Base-by-base conservation (phyloP, 2,797 vertebrate genomes). In the Pristis pectinata region DNA sequence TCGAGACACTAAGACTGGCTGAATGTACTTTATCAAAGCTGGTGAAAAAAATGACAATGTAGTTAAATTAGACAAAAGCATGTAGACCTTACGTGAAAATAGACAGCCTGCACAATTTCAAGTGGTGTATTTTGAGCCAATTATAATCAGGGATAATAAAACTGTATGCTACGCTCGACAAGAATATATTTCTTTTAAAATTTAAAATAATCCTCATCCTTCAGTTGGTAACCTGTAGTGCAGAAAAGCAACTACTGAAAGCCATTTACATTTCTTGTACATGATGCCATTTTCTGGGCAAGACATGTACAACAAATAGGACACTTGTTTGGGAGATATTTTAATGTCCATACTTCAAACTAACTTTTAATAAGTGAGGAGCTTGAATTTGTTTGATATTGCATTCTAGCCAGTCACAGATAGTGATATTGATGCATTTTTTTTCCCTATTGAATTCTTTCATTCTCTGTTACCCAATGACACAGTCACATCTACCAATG, bases 1-100 rank as follows among this genome's bases (percentile, higher is more conserved):
- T 76, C 99, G 97, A 19, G 99, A 99, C 15, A 99, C 99, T 94
- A 99, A 99, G 87, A 99, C 98, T 0, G 99, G 99, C 94, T 98
- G 98, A 96, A 99, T 99, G 95, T 97, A 99, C 96, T 98, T 98
- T 94, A 99, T 99, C 95, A 99, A 97, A 95, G 99, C 99, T 99
- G 96, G 64, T 95, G 94, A 91, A n/a, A 95, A 95, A 93, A 94
- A 61, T 22, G 13, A 67, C 15, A 85, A 89, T 22, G 15, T 37
- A 85, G 8, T 37, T 61, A 24, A 83, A 94, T 80, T 67, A 24
- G 80, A 94, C 30, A 94, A 83, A 83, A 44, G 15, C 34, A 82
- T 82, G n/a, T 41, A 19, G 61, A 85, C 49, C 41, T 85, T 49
- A 49, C 76, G 24, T 74, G 19, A 93, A 74, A 93, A 74, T 15